Percentiles rank a stretch among this genome's conserved stretches.
Conservation (phyloP, 2,113 vertebrate species). For the Charadrius vociferus region DNA sequence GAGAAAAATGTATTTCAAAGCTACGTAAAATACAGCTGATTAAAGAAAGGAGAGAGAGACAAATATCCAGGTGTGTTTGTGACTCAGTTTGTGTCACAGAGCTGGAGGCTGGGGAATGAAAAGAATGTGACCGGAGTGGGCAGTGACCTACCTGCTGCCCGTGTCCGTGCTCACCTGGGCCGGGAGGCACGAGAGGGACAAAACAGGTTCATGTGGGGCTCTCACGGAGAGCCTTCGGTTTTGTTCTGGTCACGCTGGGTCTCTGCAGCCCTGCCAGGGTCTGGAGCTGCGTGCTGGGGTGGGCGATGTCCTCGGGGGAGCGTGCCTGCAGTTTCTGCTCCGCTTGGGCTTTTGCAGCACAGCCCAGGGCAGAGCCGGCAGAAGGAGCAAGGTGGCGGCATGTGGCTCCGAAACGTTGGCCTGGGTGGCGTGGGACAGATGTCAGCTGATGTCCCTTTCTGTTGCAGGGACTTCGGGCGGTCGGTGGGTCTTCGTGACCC, state of each 20-base stretch:
- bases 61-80: slow-evolving; percentile 40
- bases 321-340: accelerated
- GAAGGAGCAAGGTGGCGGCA: neutral
- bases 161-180: neutral
- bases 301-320: neutral
- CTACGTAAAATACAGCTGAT: slow-evolving; percentile 72
- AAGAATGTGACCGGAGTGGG: neutral
- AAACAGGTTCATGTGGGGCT: no score
- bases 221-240: no score
- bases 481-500: neutral
- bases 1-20: slow-evolving; percentile 59
- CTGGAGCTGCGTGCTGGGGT: no score
- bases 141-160: neutral
- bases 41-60: slow-evolving; percentile 44
- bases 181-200: no score
- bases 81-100: slow-evolving; percentile 1
- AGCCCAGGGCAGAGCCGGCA: neutral
- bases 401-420: accelerated
- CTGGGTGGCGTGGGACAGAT: no score
- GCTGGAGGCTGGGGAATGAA: neutral
- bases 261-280: no score
- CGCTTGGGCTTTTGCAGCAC: neutral
- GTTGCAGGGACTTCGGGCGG: neutral
- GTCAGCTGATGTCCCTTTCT: neutral
- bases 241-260: no score